These are phyloP conservation scores for Papio anubis DNA, from an alignment of 2,113 vertebrate species.

Conservation along the genomic window DNA sequence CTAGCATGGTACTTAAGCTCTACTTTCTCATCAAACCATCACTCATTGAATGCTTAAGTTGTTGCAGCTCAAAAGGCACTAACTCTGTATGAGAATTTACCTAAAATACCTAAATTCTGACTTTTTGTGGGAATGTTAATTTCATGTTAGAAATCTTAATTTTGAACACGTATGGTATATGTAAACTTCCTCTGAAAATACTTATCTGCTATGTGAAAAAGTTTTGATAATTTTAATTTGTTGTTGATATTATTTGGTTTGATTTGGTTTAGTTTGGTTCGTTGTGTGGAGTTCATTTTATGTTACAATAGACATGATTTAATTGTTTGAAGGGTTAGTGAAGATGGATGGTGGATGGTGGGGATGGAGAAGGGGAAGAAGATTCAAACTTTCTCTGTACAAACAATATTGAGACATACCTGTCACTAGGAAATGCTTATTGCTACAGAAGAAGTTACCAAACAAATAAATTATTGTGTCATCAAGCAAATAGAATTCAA, in stretches of 20 bases:
- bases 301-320: background rate
- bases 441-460: background rate
- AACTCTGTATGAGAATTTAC: background rate
- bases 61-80: background rate
- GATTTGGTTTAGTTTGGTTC: background rate
- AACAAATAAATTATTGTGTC: background rate
- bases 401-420: background rate
- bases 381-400: background rate
- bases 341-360: background rate
- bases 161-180: background rate
- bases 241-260: background rate
- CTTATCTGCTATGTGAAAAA: background rate
- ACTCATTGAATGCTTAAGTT: background rate
- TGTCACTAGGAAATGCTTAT: background rate
- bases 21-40: background rate
- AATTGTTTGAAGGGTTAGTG: background rate
- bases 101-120: background rate
- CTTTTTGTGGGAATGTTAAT: background rate
- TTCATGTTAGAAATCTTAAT: background rate
- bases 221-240: background rate
- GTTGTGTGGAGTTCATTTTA: background rate
- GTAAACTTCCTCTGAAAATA: background rate
- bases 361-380: background rate
- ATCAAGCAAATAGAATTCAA: background rate
- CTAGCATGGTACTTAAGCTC: background rate